Evolutionary conservation across 1,140 invertebrate species (phyloP).

Genomic region (Steinernema khuongi): DNA sequence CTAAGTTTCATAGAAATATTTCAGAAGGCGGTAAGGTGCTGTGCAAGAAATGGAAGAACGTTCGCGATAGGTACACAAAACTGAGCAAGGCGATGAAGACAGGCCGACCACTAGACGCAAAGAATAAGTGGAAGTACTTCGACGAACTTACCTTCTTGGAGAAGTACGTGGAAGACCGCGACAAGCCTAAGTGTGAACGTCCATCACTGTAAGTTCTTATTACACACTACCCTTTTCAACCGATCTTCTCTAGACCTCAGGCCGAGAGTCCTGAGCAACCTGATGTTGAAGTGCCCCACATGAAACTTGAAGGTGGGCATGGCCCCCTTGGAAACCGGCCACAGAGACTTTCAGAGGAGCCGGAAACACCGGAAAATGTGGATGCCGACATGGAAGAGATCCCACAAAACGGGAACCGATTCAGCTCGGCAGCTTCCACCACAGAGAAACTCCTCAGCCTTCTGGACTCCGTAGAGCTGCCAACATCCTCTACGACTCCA

Average conservation of each 20-base stretch:
- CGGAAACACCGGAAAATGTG: not conserved
- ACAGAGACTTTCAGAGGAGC: not conserved
- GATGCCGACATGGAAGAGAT: not conserved
- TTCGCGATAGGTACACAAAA: not conserved
- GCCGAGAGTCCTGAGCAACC: not conserved
- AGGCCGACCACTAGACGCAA: not conserved
- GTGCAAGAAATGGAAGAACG: slow-evolving; percentile 7
- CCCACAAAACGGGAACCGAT: no score
- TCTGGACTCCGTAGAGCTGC: not conserved
- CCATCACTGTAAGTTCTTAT: not conserved
- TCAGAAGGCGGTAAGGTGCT: slow-evolving; percentile 5
- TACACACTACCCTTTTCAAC: not conserved
- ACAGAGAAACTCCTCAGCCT: not conserved
- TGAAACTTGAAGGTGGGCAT: not conserved
- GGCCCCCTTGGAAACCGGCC: no score
- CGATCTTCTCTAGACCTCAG: not conserved
- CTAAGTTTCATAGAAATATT: no score
- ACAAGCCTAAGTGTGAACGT: not conserved
- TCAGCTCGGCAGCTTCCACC: not conserved
- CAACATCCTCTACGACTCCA: not conserved
- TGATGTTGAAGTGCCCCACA: not conserved
- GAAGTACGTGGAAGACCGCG: not conserved
- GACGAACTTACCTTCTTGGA: slow-evolving; percentile 4
- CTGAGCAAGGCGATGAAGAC: slow-evolving; percentile 10
- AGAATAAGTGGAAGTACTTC: slow-evolving; percentile 13